Conservation (phyloP, 1,140 invertebrate genomes). For the Euborellia annulipes region DNA sequence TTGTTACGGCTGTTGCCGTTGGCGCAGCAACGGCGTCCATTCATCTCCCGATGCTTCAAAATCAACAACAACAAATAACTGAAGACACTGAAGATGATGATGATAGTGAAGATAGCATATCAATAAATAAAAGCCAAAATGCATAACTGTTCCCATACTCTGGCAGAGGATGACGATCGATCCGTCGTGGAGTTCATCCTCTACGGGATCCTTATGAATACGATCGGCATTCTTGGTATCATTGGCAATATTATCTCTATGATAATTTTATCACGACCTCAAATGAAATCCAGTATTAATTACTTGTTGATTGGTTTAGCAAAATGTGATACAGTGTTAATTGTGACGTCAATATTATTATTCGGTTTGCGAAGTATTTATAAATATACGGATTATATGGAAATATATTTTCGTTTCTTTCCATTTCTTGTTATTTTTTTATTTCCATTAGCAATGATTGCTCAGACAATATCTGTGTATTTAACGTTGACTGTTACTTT, state of each 20-base stretch:
- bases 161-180: slow-evolving; percentile 30
- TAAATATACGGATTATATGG: slow-evolving; percentile 55
- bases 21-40: too few relatives aligned
- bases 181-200: slow-evolving; percentile 59
- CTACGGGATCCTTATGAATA: slow-evolving; percentile 66
- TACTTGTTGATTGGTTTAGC: slow-evolving; percentile 81
- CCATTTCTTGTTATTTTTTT: slow-evolving; percentile 65
- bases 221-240: slow-evolving; percentile 68
- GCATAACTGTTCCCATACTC: slow-evolving; percentile 5
- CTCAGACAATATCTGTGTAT: slow-evolving; percentile 88
- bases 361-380: slow-evolving; percentile 74
- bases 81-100: too few relatives aligned
- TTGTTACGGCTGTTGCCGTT: too few relatives aligned
- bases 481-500: slow-evolving; percentile 88
- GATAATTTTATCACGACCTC: slow-evolving; percentile 74
- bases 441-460: slow-evolving; percentile 74
- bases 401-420: slow-evolving; percentile 58
- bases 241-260: slow-evolving; percentile 81
- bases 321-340: slow-evolving; percentile 76
- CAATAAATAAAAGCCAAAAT: too few relatives aligned
- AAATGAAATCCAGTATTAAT: slow-evolving; percentile 90
- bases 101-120: too few relatives aligned
- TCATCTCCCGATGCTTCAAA: too few relatives aligned
- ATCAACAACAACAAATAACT: too few relatives aligned
- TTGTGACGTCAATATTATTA: slow-evolving; percentile 70